These are phyloP conservation scores for Amyelois transitella DNA, from an alignment of 1,140 invertebrate genomes.

Conservation along the genomic window DNA sequence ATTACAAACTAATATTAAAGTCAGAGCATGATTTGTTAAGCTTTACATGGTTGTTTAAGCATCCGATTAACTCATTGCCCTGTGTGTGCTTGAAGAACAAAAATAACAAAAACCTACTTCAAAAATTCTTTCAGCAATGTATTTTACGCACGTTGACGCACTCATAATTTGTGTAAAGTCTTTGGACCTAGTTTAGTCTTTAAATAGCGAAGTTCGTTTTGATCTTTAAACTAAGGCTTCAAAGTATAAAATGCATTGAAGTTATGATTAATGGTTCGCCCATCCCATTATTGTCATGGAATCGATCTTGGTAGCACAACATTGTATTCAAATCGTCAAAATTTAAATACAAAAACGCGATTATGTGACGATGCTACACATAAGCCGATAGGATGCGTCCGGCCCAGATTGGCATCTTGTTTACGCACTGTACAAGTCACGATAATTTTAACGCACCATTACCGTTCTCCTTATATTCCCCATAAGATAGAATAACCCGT, in stretches of 20 bases:
- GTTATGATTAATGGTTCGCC: conserved; percentile 27
- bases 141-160: too few relatives aligned
- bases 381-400: conserved; percentile 47
- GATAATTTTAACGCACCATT: too few relatives aligned
- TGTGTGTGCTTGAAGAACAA: too few relatives aligned
- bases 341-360: conserved; percentile 72
- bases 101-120: too few relatives aligned
- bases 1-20: too few relatives aligned
- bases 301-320: conserved; percentile 58
- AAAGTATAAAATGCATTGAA: not conserved
- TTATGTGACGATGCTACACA: conserved; percentile 59
- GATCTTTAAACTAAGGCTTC: not conserved
- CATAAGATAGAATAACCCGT: too few relatives aligned
- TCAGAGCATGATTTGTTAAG: too few relatives aligned
- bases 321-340: conserved; percentile 68
- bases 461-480: too few relatives aligned
- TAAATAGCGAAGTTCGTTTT: not conserved
- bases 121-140: too few relatives aligned
- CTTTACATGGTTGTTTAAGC: not conserved
- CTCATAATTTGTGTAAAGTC: too few relatives aligned
- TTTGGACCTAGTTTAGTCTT: too few relatives aligned
- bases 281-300: conserved; percentile 45
- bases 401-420: conserved; percentile 50
- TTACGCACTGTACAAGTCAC: conserved; percentile 34
- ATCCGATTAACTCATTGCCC: not conserved